phyloP scores from a whole-genome alignment of 2,797 vertebrate species.

The Zenarchopterus dispar region DNA sequence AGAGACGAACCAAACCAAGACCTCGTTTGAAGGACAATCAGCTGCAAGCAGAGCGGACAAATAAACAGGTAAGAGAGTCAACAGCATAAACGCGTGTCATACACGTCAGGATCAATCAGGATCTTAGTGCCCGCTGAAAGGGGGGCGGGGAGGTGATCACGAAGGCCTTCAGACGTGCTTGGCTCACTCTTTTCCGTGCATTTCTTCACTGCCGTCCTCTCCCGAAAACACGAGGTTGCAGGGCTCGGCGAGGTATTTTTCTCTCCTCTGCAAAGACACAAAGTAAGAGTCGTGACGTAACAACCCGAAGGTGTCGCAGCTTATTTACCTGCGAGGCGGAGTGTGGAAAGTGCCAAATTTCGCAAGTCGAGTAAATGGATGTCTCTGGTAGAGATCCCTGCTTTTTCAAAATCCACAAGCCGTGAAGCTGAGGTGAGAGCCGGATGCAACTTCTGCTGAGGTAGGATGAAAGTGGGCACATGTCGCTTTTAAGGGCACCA shows the following conservation, averaged over 20 bases:
- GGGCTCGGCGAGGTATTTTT: constrained; percentile 31
- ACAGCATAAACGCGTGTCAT: constrained; percentile 31
- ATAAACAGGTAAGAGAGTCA: constrained; percentile 45
- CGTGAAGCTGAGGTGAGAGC: too few species aligned
- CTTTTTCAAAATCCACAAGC: too few species aligned
- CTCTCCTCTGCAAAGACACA: too few species aligned
- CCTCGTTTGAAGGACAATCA: constrained; percentile 21
- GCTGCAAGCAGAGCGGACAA: constrained; percentile 31
- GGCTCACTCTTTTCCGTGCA: constrained; percentile 19
- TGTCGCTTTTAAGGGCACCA: too few species aligned
- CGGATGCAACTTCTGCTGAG: too few species aligned
- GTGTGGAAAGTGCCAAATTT: too few species aligned
- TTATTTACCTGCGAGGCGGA: not conserved
- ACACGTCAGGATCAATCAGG: constrained; percentile 34
- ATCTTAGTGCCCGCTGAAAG: constrained; percentile 38
- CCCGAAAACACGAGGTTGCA: constrained; percentile 1
- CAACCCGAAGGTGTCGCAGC: constrained; percentile 36
- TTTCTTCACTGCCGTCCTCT: constrained; percentile 21
- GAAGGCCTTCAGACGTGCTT: constrained; percentile 55
- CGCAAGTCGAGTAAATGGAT: too few species aligned
- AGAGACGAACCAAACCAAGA: constrained; percentile 23
- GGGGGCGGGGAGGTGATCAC: not conserved
- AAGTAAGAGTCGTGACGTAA: constrained; percentile 39
- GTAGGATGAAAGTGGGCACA: too few species aligned
- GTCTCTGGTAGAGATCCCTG: too few species aligned